Base-by-base conservation (phyloP, 1,140 invertebrate species). In the Globodera rostochiensis region DNA sequence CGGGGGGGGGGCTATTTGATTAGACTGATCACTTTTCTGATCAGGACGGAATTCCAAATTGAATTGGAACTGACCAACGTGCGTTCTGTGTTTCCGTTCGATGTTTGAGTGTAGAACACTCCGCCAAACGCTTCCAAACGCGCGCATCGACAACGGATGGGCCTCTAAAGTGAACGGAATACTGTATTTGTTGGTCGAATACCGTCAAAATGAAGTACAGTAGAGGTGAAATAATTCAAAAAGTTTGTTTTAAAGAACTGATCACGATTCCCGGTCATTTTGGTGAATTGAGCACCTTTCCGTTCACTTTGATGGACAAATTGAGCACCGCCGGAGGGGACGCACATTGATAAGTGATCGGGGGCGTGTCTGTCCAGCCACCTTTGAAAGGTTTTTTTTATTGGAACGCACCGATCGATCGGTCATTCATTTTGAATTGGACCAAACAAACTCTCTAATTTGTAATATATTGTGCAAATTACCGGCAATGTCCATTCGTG, bases 301-400 rank as follows among this genome's bases (percentile, higher is more conserved):
- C 81, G 74, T 86, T 78, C n/a, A 87, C 77, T 36, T 74, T 64
- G 25, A 86, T 77, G 19, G 85, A 80, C 45, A 87, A 3, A 74
- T 87, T 87, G 7, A 86, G 49, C 3, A 86, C 85, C 11, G 79
- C 84, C 13, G 82, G 67, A 11, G 60, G 67, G 15, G 47, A 36
- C 3, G 21, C 9, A 25, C 64, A 69, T 49, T 84, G 86, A 66
- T 84, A 87, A 1, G 86, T 87, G 25, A 87, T 86, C 25, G 86
- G 86, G 15, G 86, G 86, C 21, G 86, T 87, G 67, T 87, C 86
- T 6, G 84, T 78, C 86, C 86, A 87, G 6, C 86, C 86, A 1
- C 86, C 86, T 75, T 50, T 53, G 25, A 15, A 15, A n/a, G 15
- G 5, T 73, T 19, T 19, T 19, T 19, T 73, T 73, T 15, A 73